Evolutionary conservation across 2,888 invertebrate species (phyloP), one percentile per base, ranked within the genome.

Genomic region (Heliconius erato): DNA sequence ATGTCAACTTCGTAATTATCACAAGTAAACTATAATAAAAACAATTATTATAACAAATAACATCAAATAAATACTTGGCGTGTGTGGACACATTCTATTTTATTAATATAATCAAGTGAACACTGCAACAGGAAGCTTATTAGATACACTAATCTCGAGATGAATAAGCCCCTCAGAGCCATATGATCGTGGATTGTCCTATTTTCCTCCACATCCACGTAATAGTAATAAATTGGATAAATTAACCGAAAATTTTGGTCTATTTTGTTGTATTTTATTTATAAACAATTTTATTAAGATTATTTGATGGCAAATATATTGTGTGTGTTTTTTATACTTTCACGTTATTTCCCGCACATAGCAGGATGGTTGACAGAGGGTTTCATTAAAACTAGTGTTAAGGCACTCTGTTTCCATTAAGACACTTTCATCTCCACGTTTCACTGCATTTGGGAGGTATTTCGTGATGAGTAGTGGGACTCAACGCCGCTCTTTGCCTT

Each of bases 131-230:
- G 63, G 76, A 76, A 76, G 26, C 40, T 76, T 40, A 76, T 63
- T 59, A 40, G 14, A 59, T 16, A 63, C 76, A 76, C 76, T 76
- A 35, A 76, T 76, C 76, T 76, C 63, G 76, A 76, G 76, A 76
- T 63, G 76, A 76, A 76, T 63, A 76, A 76, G 63, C 40, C 40
- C 35, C 76, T 76, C 35, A 40, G 35, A 63, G 63, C n/a, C 63
- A 63, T 35, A 76, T 40, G 40, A 35, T 63, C 26, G 35, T 40
- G 35, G 35, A 76, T 59, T 63, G 63, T 76, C 76, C 63, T 63
- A 63, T 63, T 76, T 76, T 59, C 35, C 16, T 35, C n/a, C 35
- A 76, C 63, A 63, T 35, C 63, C 76, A 40, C 59, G 76, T 76
- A 63, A 32, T 59, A 63, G n/a, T 59, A 76, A 76, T 76, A 63